Conservation (phyloP, 2,113 vertebrate species). For the Gymnarchus niloticus region DNA sequence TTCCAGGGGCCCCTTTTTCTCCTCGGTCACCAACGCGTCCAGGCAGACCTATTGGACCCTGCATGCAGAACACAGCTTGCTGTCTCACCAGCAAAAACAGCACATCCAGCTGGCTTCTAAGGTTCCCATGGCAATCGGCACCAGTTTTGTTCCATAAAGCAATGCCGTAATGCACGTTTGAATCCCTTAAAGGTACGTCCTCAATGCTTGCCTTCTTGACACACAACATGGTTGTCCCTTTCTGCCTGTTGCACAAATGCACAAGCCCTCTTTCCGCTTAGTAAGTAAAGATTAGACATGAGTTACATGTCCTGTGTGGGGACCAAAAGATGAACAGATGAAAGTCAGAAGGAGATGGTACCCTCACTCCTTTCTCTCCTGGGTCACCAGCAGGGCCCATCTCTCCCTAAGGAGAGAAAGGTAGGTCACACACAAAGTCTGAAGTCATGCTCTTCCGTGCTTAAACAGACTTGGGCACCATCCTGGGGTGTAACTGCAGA, state of each 20-base stretch:
- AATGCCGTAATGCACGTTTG: not conserved
- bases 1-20: slow-evolving; percentile 68
- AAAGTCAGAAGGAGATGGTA: slow-evolving; percentile 38
- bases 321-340: not conserved
- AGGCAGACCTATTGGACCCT: slow-evolving; percentile 75
- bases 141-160: not conserved
- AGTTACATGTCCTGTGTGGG: not conserved
- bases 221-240: not conserved
- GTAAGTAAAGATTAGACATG: not conserved
- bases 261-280: not conserved
- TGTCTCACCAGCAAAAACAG: not conserved
- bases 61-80: slow-evolving; percentile 18
- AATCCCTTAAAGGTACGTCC: not conserved
- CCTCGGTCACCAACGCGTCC: slow-evolving; percentile 71
- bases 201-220: not conserved
- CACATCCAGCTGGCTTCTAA: not conserved
- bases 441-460: not conserved
- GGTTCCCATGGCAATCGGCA: too few species aligned
- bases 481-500: not conserved
- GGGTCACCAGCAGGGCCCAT: slow-evolving; percentile 63
- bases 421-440: not conserved
- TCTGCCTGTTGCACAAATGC: not conserved
- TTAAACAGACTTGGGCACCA: not conserved
- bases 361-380: slow-evolving; percentile 74
- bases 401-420: slow-evolving; percentile 64